Evolutionary conservation across 2,113 vertebrate genomes (phyloP), one percentile per base, ranked within the genome.

Genomic region (Tylochromis polylepis): DNA sequence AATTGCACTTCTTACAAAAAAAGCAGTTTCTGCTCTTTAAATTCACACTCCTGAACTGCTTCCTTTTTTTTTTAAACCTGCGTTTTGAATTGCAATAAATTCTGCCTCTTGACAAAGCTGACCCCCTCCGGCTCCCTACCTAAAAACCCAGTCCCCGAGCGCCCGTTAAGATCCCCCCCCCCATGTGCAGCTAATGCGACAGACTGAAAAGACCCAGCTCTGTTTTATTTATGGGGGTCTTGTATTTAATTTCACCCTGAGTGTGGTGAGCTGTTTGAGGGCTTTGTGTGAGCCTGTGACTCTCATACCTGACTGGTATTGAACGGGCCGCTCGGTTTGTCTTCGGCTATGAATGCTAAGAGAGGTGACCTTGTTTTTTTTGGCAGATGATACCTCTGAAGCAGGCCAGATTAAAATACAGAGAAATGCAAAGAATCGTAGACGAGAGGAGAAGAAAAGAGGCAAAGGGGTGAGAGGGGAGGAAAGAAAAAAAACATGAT

Each of bases 191-290:
- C 87, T 85, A 89, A 93, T 88, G 90, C 59, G 57, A 78, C 87
- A 81, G 27, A 81, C 84, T 59, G 75, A 92, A 85, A 65, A 87
- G 89, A 85, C 87, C 84, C 22, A 29, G 89, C 88, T 91, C 86
- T 92, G 85, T 87, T 95, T 94, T 94, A 95, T 95, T 95, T 95
- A 93, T 93, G 87, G 89, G 87, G 92, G 93, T 94, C 94, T 94
- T 90, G 93, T 90, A 94, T 93, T 93, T 94, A 94, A 94, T 95
- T 92, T 89, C 92, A 92, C 88, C 92, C 87, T 65, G 11, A 67
- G 85, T 53, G 80, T 6, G 53, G 62, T 3, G 18, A 83, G 82
- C 87, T 77, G 85, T 85, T 83, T 67, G 81, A 18, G 82, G 86
- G 86, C 82, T 88, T 86, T 55, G 58, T 51, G 20, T 1, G 20